Percentiles rank a stretch among this genome's conserved stretches.
phyloP scores from a whole-genome alignment of 35 echinoderm and acorn worm genomes.

The Apostichopus japonicus region DNA sequence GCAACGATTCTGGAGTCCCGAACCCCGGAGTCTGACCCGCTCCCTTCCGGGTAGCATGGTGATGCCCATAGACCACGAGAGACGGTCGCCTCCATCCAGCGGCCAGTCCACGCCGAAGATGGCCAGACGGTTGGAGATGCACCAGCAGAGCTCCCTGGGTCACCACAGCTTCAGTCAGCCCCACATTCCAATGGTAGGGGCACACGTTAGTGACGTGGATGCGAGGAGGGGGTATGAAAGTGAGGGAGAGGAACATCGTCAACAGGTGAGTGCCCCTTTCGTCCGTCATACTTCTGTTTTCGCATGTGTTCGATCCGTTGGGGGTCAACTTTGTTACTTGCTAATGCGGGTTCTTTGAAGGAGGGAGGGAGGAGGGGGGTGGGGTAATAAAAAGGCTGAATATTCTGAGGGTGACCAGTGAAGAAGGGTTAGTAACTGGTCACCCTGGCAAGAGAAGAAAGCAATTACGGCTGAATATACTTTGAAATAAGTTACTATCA shows the following conservation, averaged over 20 bases:
- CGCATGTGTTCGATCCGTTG: too few species aligned
- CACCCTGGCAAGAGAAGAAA: too few species aligned
- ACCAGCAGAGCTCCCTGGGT: slow-evolving; percentile 61
- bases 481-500: too few species aligned
- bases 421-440: too few species aligned
- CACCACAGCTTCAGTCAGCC: slow-evolving; percentile 97
- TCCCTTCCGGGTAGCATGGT: slow-evolving; percentile 95
- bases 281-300: too few species aligned
- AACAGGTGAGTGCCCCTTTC: slow-evolving; percentile 49
- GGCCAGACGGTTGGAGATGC: slow-evolving; percentile 49
- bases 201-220: slow-evolving; percentile 50
- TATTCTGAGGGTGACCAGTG: too few species aligned
- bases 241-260: slow-evolving; percentile 60
- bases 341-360: too few species aligned
- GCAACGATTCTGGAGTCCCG: slow-evolving; percentile 79
- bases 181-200: slow-evolving; percentile 83
- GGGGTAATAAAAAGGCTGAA: too few species aligned
- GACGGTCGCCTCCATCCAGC: slow-evolving; percentile 81
- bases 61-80: slow-evolving; percentile 79
- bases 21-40: slow-evolving; percentile 76
- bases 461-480: too few species aligned
- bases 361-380: too few species aligned
- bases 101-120: slow-evolving; percentile 83
- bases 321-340: too few species aligned
- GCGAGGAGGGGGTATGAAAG: slow-evolving; percentile 68